Evolutionary conservation across 2,113 vertebrate genomes (phyloP), one percentile per base, ranked within the genome.

Genomic region (Apodemus speciosus): DNA sequence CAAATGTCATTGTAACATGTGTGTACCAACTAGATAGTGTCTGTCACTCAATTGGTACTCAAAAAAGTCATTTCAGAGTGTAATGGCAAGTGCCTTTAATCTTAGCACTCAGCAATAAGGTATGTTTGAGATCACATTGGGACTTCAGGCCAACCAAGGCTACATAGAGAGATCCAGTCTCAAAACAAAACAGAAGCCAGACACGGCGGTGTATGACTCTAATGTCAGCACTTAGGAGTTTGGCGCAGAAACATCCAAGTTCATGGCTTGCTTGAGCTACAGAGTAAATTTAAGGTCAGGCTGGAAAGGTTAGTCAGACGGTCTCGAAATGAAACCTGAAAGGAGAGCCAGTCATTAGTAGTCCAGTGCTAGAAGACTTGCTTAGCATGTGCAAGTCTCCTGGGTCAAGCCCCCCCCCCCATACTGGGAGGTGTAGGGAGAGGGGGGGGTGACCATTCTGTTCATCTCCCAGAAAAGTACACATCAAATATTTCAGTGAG

Each of bases 401-500:
- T 18, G 25, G 60, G 32, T 84, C 40, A 30, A n/a, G n/a, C n/a
- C n/a, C n/a, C n/a, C 43, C 21, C 2, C 40, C 30, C 30, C 66
- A 16, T 49, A 64, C 15, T 46, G n/a, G 23, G 6, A 3, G 40
- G 79, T 83, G n/a, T 58, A 27, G 1, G 0, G n/a, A 8, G 13
- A 13, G 25, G 40, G 9, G 35, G 27, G 2, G 20, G 35, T 64
- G 27, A 43, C 27, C 20, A 64, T 91, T 56, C 27, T 77, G 53
- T 81, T 92, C 69, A 56, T 23, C 79, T 91, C 79, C 49, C 64
- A 91, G 51, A 87, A 89, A 92, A 91, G 68, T 75, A 20, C 49
- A 66, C 62, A 40, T 75, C 69, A 86, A 89, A 58, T 53, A 89
- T 91, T 95, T 87, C 88, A 94, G 32, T 53, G 85, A 95, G 35